Conservation (phyloP, 2,113 vertebrate species). For the Poecilia latipinna region DNA sequence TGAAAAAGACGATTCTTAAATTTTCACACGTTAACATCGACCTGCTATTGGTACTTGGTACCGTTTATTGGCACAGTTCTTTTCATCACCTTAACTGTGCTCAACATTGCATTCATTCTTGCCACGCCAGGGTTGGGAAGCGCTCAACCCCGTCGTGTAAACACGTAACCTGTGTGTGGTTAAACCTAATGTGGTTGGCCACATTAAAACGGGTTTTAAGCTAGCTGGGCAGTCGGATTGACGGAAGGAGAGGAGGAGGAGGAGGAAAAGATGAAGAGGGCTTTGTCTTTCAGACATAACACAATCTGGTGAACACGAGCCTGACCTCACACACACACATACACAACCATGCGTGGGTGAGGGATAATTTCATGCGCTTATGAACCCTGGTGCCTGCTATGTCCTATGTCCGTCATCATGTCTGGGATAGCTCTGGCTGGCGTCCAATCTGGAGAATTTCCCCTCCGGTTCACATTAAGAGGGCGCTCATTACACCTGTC, state of each 20-base stretch:
- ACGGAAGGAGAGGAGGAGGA: constrained; percentile 2
- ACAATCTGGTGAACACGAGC: constrained; percentile 36
- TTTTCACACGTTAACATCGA: not conserved
- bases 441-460: constrained; percentile 40
- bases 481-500: constrained; percentile 54
- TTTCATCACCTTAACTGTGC: not conserved
- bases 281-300: constrained; percentile 35
- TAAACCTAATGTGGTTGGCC: constrained; percentile 5
- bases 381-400: constrained; percentile 37
- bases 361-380: not conserved
- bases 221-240: constrained; percentile 35
- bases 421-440: constrained; percentile 46
- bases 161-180: constrained; percentile 20
- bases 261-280: constrained; percentile 21
- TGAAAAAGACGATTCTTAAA: no score
- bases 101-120: not conserved
- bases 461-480: constrained; percentile 31
- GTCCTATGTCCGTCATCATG: constrained; percentile 57
- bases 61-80: not conserved
- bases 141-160: constrained; percentile 27
- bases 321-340: not conserved
- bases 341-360: not conserved
- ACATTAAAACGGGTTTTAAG: constrained; percentile 30
- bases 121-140: constrained; percentile 4
- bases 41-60: not conserved